These are phyloP conservation scores for Biston betularia DNA, from an alignment of 2,888 invertebrate species.

Conservation along the genomic window DNA sequence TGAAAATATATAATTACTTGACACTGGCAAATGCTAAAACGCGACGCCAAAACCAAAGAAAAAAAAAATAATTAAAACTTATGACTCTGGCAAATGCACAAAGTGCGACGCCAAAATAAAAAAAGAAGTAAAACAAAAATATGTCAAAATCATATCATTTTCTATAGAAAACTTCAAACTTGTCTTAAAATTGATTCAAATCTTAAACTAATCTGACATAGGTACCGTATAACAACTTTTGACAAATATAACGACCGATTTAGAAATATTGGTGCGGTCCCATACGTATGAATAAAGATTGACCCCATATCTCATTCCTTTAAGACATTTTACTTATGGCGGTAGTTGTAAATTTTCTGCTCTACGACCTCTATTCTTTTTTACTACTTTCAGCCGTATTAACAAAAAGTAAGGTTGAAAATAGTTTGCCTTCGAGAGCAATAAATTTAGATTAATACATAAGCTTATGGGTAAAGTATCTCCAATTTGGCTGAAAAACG, in stretches of 20 bases:
- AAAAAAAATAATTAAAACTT: too few species aligned
- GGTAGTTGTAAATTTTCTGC: conserved; percentile 73
- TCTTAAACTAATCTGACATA: conserved; percentile 30
- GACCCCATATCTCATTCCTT: conserved; percentile 70
- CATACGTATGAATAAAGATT: conserved; percentile 72
- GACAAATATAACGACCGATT: conserved; percentile 67
- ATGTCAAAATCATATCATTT: too few species aligned
- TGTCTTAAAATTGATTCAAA: conserved; percentile 10
- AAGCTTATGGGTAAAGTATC: conserved; percentile 45
- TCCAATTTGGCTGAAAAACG: conserved; percentile 41
- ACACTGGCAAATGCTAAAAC: too few species aligned
- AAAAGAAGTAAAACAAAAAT: too few species aligned
- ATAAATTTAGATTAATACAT: conserved; percentile 48
- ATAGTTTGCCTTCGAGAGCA: conserved; percentile 22
- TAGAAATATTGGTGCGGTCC: conserved; percentile 55
- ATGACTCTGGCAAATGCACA: too few species aligned
- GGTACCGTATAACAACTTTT: conserved; percentile 54
- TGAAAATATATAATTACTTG: too few species aligned
- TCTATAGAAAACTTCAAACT: too few species aligned
- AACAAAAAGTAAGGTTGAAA: background rate
- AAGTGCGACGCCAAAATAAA: too few species aligned
- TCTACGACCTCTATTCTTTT: conserved; percentile 45
- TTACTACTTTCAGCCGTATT: conserved; percentile 35
- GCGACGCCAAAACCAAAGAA: too few species aligned
- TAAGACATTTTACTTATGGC: conserved; percentile 74